Conservation (phyloP, 2,113 vertebrate genomes). For the Lepus americanus region DNA sequence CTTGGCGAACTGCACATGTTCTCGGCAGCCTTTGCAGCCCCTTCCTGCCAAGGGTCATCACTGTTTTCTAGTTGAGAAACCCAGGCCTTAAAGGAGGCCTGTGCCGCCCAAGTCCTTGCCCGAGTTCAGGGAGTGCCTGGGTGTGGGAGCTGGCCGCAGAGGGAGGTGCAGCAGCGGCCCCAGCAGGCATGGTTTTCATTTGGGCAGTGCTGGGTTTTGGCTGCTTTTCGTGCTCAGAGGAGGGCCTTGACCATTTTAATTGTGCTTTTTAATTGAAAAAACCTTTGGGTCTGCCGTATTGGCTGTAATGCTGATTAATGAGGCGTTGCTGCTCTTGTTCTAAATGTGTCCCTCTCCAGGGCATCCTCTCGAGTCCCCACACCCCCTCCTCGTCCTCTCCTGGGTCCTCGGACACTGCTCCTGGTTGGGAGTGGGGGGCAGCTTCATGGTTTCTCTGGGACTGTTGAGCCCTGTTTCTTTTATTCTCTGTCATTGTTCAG, state of each 20-base stretch:
- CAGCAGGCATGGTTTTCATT: constrained; percentile 62
- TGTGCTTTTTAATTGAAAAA: constrained; percentile 79
- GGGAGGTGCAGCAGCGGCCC: neutral
- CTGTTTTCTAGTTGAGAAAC: neutral
- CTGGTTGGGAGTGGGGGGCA: neutral
- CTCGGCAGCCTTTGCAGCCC: neutral
- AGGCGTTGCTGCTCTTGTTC: constrained; percentile 47
- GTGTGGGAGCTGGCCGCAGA: neutral
- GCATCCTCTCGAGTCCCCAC: neutral
- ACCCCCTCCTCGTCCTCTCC: neutral
- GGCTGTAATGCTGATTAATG: constrained; percentile 48
- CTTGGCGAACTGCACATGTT: too few relatives aligned
- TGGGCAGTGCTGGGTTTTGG: constrained; percentile 37
- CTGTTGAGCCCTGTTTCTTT: neutral
- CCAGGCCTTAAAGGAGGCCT: neutral
- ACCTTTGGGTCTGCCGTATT: constrained; percentile 42
- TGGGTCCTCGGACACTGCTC: neutral
- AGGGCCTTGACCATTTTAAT: constrained; percentile 69
- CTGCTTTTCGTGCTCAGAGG: constrained; percentile 59
- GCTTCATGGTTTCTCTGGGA: neutral
- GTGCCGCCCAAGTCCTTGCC: neutral
- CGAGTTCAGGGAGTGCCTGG: neutral
- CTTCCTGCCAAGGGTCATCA: neutral
- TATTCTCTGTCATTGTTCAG: neutral
- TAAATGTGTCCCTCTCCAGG: neutral